Evolutionary conservation across 2,113 vertebrate species (phyloP).

Genomic region (Cyprinus carpio): DNA sequence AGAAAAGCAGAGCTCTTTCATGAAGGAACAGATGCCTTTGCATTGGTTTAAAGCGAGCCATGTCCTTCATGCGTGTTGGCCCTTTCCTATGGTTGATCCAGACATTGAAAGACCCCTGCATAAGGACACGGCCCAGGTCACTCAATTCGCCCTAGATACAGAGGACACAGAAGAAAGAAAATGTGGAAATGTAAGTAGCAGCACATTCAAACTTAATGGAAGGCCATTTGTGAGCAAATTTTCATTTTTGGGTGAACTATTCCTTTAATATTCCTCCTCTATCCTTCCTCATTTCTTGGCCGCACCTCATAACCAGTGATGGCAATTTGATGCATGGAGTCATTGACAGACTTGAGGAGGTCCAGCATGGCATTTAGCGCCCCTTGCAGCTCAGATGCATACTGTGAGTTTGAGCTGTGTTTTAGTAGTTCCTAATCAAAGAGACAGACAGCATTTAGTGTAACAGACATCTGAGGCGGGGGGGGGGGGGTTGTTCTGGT

Average conservation of each 20-base stretch:
- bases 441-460: not conserved
- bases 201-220: too few relatives aligned
- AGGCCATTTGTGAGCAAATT: too few relatives aligned
- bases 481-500: not conserved
- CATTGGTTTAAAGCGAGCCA: conserved; percentile 97
- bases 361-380: conserved; percentile 91
- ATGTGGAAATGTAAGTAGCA: too few relatives aligned
- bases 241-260: too few relatives aligned
- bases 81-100: conserved; percentile 92
- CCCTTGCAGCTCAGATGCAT: conserved; percentile 83
- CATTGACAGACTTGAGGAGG: conserved; percentile 94
- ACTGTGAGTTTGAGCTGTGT: conserved; percentile 81
- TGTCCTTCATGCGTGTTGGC: conserved; percentile 92
- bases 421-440: conserved; percentile 88
- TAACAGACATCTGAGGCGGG: not conserved
- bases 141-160: conserved; percentile 84
- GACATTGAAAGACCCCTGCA: conserved; percentile 93
- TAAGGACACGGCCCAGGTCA: conserved; percentile 87
- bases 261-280: not conserved
- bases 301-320: conserved; percentile 92
- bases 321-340: conserved; percentile 97
- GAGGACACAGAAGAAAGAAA: not conserved
- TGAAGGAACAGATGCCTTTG: conserved; percentile 95
- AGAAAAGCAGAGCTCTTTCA: conserved; percentile 91
- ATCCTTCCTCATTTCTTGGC: not conserved